Conservation (phyloP, 2,797 vertebrate genomes). For the Adrianichthys oophorus region DNA sequence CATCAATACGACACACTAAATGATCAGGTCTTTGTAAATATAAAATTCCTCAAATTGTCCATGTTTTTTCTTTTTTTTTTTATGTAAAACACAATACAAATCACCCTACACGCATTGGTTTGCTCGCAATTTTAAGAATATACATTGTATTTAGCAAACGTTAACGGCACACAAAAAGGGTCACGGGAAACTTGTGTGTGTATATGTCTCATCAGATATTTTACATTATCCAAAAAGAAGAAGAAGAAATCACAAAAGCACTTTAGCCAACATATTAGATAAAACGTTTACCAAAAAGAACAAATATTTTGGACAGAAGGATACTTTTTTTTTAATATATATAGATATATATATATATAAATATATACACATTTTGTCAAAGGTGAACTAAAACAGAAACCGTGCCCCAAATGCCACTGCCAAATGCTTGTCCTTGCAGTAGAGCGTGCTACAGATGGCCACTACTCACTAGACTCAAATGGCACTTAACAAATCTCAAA, state of each 20-base stretch:
- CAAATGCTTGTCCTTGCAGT: constrained; percentile 93
- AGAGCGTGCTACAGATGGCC: constrained; percentile 90
- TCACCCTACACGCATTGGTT: constrained; percentile 95
- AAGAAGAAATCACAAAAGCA: constrained; percentile 79
- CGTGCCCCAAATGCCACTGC: constrained; percentile 83
- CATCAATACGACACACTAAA: constrained; percentile 99
- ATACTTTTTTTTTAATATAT: constrained; percentile 90
- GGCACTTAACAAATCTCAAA: constrained; percentile 87
- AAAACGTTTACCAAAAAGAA: constrained; percentile 88
- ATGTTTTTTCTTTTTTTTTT: constrained; percentile 83
- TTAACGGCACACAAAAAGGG: constrained; percentile 86
- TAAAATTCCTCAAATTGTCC: constrained; percentile 96
- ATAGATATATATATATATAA: constrained; percentile 89
- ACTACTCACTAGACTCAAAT: constrained; percentile 97
- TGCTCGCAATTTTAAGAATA: constrained; percentile 93
- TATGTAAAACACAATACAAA: constrained; percentile 99
- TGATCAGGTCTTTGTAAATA: constrained; percentile 99
- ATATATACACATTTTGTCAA: constrained; percentile 82
- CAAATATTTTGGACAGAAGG: constrained; percentile 90
- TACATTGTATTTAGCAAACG: constrained; percentile 90
- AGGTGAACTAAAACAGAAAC: constrained; percentile 72
- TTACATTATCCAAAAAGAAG: constrained; percentile 88
- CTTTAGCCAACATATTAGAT: constrained; percentile 90
- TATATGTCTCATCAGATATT: constrained; percentile 97
- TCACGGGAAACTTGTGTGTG: constrained; percentile 88